A percentile compares a stretch with the other conserved stretches of the same genome.
phyloP scores from a whole-genome alignment of 2,888 invertebrate genomes.

The Branchellion lobata region DNA sequence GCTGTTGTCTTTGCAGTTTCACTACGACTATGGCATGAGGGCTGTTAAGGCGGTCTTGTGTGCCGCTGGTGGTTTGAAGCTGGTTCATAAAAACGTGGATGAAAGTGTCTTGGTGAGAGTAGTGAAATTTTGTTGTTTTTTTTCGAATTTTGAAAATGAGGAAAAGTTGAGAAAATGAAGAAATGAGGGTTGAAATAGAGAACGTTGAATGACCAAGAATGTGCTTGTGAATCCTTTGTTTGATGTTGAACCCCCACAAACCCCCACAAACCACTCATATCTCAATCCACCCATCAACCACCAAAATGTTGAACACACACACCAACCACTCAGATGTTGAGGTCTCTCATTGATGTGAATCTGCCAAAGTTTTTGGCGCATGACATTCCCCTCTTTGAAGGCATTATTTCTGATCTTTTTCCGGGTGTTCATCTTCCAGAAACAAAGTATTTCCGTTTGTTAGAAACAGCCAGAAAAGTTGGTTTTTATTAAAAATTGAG shows the following conservation, averaged over 20 bases:
- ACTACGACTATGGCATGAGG: conserved; percentile 92
- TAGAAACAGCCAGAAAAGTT: conserved; percentile 69
- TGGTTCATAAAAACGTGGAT: conserved; percentile 75
- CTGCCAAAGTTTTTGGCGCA: conserved; percentile 85
- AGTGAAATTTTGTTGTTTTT: not conserved
- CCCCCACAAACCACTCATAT: too few relatives aligned
- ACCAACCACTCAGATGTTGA: conserved; percentile 73
- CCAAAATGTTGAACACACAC: too few relatives aligned
- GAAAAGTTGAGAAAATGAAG: too few relatives aligned
- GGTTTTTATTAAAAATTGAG: not conserved
- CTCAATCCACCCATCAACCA: too few relatives aligned
- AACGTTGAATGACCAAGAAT: too few relatives aligned
- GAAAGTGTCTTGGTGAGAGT: conserved; percentile 70
- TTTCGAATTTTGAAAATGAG: not conserved
- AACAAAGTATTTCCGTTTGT: conserved; percentile 73
- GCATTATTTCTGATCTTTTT: conserved; percentile 87
- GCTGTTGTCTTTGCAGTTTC: conserved; percentile 86
- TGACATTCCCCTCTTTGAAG: conserved; percentile 84
- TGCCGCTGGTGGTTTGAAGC: conserved; percentile 84
- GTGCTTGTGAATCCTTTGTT: too few relatives aligned
- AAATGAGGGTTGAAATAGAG: too few relatives aligned
- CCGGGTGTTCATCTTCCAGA: conserved; percentile 72
- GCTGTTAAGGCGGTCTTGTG: conserved; percentile 85
- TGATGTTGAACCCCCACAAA: too few relatives aligned
- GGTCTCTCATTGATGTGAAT: conserved; percentile 86